Evolutionary conservation across 2,888 invertebrate genomes (phyloP), one percentile per base, ranked within the genome.

Genomic region (Eurois occulta): DNA sequence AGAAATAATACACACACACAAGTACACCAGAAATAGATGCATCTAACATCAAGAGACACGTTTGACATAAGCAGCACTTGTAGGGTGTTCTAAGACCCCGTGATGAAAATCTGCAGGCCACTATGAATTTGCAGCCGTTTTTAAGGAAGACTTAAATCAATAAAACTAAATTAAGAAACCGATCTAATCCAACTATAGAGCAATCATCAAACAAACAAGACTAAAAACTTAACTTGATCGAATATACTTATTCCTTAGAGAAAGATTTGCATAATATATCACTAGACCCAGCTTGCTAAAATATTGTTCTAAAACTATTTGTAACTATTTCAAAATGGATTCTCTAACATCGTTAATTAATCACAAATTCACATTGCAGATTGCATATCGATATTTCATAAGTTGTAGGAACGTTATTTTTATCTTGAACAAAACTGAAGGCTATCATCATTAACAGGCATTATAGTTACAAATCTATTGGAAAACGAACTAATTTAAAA

Each of bases 331-430:
- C 82, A 77, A 81, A 85, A 82, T 81, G 41, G n/a, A 72, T 83
- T 69, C 68, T 74, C 43, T 69, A 80, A 75, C 77, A 75, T 78
- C 68, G 80, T 80, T 88, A 84, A 87, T 88, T 83, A 83, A 83
- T 81, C 77, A 79, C 66, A 64, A 72, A 83, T 81, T 81, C 77
- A 79, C 66, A 66, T 71, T 73, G 73, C 66, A 69, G 75, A 85
- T 77, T 82, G 35, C 55, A 80, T 64, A 74, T 58, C 62, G 65
- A 72, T 75, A 73, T 81, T 88, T 87, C 83, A 48, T 62, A 79
- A 71, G 66, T 80, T 74, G 38, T 64, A n/a, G n/a, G n/a, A n/a
- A 35, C n/a, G 3, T 73, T 64, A 71, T 32, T 79, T 74, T 71
- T 69, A 75, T 66, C 35, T 77, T 72, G 58, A 28, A 74, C 46